Conservation (phyloP, 1,140 invertebrate genomes). For the Drosophila ambigua region DNA sequence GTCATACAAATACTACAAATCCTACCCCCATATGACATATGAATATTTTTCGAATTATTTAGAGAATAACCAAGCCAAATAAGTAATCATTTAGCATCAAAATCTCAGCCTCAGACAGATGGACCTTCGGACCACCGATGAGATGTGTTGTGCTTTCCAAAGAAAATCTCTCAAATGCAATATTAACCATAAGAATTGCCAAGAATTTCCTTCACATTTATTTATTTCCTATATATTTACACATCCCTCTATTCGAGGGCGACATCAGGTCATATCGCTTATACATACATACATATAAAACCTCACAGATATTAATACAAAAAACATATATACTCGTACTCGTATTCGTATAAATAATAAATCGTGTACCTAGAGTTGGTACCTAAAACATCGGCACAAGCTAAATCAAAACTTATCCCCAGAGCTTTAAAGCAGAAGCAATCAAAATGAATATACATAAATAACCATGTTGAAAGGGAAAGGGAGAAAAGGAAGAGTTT, state of each 20-base stretch:
- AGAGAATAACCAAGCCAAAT: constrained; percentile 17
- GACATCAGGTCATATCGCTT: too few relatives aligned
- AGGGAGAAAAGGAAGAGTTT: constrained; percentile 3
- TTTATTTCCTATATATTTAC: too few relatives aligned
- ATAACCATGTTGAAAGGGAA: constrained; percentile 6
- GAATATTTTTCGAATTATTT: constrained; percentile 36
- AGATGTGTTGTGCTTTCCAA: too few relatives aligned
- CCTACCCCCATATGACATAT: constrained; percentile 11
- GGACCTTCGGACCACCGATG: too few relatives aligned
- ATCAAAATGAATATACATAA: constrained; percentile 42
- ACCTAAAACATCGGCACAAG: constrained; percentile 46
- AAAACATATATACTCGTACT: constrained; percentile 15
- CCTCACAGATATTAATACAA: constrained; percentile 17
- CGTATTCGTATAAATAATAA: constrained; percentile 19
- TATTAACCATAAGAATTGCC: too few relatives aligned
- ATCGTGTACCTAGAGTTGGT: constrained; percentile 59
- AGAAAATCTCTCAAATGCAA: too few relatives aligned
- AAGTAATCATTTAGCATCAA: not conserved
- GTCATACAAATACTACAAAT: constrained; percentile 6
- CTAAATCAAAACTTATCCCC: constrained; percentile 38
- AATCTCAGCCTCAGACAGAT: too few relatives aligned
- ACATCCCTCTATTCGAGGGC: too few relatives aligned
- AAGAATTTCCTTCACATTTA: too few relatives aligned
- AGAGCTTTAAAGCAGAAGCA: constrained; percentile 52
- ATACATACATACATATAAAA: constrained; percentile 20